Percentiles rank a stretch among this genome's conserved stretches.
Conservation (phyloP, 2,113 vertebrate species). For the Mobula hypostoma region DNA sequence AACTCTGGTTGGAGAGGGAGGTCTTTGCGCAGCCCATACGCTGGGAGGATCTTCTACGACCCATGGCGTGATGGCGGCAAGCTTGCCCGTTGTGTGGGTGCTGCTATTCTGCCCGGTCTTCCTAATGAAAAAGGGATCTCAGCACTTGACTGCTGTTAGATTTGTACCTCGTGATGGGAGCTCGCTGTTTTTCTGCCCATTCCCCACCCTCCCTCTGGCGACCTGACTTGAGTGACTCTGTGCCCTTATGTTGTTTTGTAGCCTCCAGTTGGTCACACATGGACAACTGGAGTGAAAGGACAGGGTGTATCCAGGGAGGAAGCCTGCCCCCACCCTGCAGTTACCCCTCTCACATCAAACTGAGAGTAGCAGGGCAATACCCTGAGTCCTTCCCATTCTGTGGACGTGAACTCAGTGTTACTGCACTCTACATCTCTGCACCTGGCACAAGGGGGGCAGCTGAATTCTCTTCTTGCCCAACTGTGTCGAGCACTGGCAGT, state of each 20-base stretch:
- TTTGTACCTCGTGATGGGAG: neutral
- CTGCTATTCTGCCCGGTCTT: neutral
- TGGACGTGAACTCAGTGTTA: no score
- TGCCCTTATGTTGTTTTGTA: neutral
- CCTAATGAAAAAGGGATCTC: neutral
- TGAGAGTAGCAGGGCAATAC: neutral
- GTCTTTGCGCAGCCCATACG: constrained; percentile 93
- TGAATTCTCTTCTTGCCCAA: neutral
- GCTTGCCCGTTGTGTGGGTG: neutral
- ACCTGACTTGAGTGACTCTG: neutral
- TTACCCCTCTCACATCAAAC: neutral
- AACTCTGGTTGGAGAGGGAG: constrained; percentile 93
- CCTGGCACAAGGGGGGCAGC: neutral
- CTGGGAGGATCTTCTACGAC: constrained; percentile 88
- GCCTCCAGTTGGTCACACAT: neutral
- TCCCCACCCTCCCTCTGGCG: neutral
- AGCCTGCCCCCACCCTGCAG: neutral
- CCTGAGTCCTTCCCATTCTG: no score
- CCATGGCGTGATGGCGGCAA: neutral
- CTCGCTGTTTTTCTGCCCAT: neutral
- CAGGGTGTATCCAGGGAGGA: neutral
- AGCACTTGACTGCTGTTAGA: neutral
- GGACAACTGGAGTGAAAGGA: neutral
- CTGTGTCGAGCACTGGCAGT: neutral
- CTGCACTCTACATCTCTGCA: neutral